Percentiles rank a stretch among this genome's conserved stretches.
phyloP scores from a whole-genome alignment of 2,113 vertebrate genomes.

The Dasyprocta punctata region DNA sequence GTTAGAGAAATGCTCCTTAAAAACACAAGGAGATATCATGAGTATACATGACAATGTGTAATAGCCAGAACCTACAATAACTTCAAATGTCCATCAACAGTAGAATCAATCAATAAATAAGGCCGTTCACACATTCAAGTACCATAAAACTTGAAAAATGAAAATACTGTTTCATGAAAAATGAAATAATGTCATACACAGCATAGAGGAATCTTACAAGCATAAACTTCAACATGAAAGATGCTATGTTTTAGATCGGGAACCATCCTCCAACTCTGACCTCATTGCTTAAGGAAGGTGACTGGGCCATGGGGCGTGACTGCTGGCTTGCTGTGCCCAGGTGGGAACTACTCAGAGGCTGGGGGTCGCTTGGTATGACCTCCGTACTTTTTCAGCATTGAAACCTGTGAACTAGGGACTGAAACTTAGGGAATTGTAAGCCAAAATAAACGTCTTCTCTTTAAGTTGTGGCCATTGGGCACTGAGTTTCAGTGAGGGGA shows the following conservation, averaged over 20 bases:
- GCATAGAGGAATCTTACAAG: neutral
- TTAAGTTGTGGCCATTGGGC: neutral
- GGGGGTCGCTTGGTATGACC: too few relatives aligned
- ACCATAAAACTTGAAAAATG: constrained; percentile 2
- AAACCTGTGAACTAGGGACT: neutral
- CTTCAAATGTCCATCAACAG: neutral
- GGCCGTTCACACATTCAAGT: neutral
- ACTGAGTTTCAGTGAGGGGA: neutral
- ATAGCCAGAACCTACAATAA: neutral
- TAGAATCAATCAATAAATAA: neutral
- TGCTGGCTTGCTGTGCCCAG: neutral
- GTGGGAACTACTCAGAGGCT: neutral
- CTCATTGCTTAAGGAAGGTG: neutral
- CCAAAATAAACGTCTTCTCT: neutral
- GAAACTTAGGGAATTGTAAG: neutral
- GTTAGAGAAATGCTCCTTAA: neutral
- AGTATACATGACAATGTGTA: neutral
- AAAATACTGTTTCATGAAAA: neutral
- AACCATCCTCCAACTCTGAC: neutral
- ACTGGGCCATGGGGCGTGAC: neutral
- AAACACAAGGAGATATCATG: neutral
- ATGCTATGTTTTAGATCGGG: neutral
- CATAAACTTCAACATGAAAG: neutral
- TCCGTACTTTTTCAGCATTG: neutral
- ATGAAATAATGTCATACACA: neutral